phyloP scores from a whole-genome alignment of 2,797 vertebrate genomes.

The Rhabdophis nuchalis region DNA sequence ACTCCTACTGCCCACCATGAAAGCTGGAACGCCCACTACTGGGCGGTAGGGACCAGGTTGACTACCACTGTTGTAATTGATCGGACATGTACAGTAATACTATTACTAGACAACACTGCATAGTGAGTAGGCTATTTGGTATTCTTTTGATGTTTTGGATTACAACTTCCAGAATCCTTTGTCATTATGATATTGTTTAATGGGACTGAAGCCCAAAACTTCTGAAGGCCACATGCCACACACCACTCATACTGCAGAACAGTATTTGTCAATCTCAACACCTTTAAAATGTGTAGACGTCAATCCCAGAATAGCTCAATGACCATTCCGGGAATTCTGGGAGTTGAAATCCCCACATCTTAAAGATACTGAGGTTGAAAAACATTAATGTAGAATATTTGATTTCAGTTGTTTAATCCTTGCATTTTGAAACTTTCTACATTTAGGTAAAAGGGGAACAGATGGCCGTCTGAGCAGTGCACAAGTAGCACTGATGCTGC shows the following conservation, averaged over 20 bases:
- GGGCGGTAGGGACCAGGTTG: too few species aligned
- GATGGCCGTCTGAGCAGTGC: conserved; percentile 60
- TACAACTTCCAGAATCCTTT: not conserved
- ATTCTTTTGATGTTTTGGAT: not conserved
- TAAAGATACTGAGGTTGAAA: not conserved
- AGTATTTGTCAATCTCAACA: not conserved
- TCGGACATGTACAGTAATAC: not conserved
- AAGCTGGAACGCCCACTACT: too few species aligned
- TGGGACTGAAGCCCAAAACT: not conserved
- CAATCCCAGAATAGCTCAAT: not conserved
- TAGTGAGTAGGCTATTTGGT: not conserved
- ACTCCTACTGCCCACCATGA: too few species aligned
- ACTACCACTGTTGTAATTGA: too few species aligned
- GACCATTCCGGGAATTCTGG: not conserved
- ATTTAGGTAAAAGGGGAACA: conserved; percentile 68
- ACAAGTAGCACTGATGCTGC: conserved; percentile 61
- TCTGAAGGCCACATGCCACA: not conserved
- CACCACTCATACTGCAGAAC: not conserved
- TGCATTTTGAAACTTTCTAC: not conserved
- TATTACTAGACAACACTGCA: not conserved
- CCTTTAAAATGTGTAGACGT: not conserved
- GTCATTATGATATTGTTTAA: not conserved
- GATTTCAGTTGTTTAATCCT: not conserved
- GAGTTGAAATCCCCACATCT: not conserved
- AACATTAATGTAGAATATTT: not conserved